Percentiles rank a stretch among this genome's conserved stretches.
Evolutionary conservation across 1,140 invertebrate species (phyloP).

Genomic region (Drosophila bifasciata): DNA sequence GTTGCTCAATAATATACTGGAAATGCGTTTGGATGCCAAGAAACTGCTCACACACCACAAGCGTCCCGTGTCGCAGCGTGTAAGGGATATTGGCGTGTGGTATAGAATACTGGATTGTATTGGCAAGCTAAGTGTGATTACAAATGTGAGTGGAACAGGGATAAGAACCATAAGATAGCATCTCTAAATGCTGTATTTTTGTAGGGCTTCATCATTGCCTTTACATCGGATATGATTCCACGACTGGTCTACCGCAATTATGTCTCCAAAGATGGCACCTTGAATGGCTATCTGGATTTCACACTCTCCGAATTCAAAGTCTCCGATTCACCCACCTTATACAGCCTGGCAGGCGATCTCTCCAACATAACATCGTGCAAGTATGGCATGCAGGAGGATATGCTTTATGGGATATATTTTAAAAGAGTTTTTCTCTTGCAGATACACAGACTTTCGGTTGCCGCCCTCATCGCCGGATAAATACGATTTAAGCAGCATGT

Average conservation of each 20-base stretch:
- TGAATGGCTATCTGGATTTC: conserved; percentile 93
- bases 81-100: conserved; percentile 96
- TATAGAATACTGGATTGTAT: conserved; percentile 95
- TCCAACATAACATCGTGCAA: conserved; percentile 83
- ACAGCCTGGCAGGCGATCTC: conserved; percentile 65
- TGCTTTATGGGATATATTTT: neutral
- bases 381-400: conserved; percentile 35
- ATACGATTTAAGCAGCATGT: conserved; percentile 91
- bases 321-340: conserved; percentile 87
- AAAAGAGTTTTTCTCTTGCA: conserved; percentile 5
- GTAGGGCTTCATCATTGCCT: conserved; percentile 99
- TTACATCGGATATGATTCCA: conserved; percentile 99
- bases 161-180: too few species aligned
- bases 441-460: conserved; percentile 90
- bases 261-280: conserved; percentile 86
- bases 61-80: conserved; percentile 92
- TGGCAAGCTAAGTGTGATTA: conserved; percentile 95
- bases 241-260: conserved; percentile 91
- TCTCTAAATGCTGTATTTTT: neutral
- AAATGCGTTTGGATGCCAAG: conserved; percentile 94
- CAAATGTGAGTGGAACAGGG: conserved; percentile 90
- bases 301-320: conserved; percentile 93
- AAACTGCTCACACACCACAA: conserved; percentile 94
- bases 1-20: conserved; percentile 93
- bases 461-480: conserved; percentile 87